phyloP scores from a whole-genome alignment of 1,140 invertebrate genomes.

The Gryon sp. region DNA sequence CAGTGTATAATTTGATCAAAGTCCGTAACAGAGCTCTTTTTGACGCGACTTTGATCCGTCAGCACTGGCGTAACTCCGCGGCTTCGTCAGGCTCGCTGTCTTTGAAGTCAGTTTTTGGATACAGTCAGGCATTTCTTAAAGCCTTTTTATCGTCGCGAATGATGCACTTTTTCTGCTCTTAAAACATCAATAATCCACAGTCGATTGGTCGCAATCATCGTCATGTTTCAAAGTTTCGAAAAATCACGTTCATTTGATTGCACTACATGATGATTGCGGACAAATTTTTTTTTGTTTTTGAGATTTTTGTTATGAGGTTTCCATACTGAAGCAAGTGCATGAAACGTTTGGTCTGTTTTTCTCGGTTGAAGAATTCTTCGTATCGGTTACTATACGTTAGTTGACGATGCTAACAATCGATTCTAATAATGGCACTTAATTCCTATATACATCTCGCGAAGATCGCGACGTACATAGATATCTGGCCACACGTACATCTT shows the following conservation, averaged over 20 bases:
- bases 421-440: constrained; percentile 51
- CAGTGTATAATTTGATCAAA: constrained; percentile 61
- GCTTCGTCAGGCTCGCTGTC: constrained; percentile 33
- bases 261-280: no score
- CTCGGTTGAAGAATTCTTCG: constrained; percentile 10
- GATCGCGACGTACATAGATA: constrained; percentile 32
- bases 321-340: no score
- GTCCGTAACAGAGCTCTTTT: constrained; percentile 48
- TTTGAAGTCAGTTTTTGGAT: constrained; percentile 63
- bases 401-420: constrained; percentile 41
- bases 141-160: constrained; percentile 45
- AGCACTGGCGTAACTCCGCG: constrained; percentile 59
- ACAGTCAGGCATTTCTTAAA: constrained; percentile 55
- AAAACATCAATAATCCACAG: no score
- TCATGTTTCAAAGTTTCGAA: no score
- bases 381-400: constrained; percentile 11
- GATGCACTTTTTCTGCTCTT: constrained; percentile 44
- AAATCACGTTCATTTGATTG: no score
- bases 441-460: constrained; percentile 32
- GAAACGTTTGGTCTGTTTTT: no score
- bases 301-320: no score
- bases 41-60: constrained; percentile 60
- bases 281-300: no score
- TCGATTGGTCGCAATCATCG: no score
- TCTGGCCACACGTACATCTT: constrained; percentile 40